Base-by-base conservation (phyloP, 2,797 vertebrate species). In the Squalus acanthias region DNA sequence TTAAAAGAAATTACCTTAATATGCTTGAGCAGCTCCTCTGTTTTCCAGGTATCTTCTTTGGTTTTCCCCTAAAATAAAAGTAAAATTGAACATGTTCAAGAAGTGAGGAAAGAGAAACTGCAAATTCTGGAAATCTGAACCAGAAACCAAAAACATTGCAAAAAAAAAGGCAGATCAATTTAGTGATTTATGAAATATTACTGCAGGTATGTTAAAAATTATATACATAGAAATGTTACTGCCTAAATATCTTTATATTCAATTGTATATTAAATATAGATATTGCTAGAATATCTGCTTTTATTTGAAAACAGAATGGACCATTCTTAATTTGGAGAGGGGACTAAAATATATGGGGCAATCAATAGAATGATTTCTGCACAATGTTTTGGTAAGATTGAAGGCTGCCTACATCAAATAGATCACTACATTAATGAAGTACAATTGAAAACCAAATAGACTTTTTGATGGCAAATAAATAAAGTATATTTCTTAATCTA, bases 1-100 rank as follows among this genome's bases (percentile, higher is more conserved):
- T 91, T 85, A 95, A 95, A 95, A 96, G 65, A 92, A 96, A 95
- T 97, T 97, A 99, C 99, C 98, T 97, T 97, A 65, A 99, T 97
- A 96, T 99, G 97, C 97, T 97, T 99, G 96, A 97, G 98, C 96
- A 99, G 98, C 79, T 99, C 99, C 89, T 98, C 98, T 96, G 98
- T 96, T 97, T 97, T 99, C 99, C 99, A 99, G 72, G 99, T 99
- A 97, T 99, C 99, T 97, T 99, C 99, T 98, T 97, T 99, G 70
- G 98, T 98, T 97, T 98, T 97, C 98, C 98, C 98, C 98, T 99
- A 96, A 92, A 97, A 3, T 96, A 96, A 97, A 0, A 97, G 70
- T 57, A 74, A 95, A 76, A 95, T 53, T 57, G 24, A 57, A 74
- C 24, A 72, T 74, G 2, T 53, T 74, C 76, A 50, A 92, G 57